Evolutionary conservation across 2,888 invertebrate genomes (phyloP), one percentile per base, ranked within the genome.

Genomic region (Nesidiocoris tenuis): DNA sequence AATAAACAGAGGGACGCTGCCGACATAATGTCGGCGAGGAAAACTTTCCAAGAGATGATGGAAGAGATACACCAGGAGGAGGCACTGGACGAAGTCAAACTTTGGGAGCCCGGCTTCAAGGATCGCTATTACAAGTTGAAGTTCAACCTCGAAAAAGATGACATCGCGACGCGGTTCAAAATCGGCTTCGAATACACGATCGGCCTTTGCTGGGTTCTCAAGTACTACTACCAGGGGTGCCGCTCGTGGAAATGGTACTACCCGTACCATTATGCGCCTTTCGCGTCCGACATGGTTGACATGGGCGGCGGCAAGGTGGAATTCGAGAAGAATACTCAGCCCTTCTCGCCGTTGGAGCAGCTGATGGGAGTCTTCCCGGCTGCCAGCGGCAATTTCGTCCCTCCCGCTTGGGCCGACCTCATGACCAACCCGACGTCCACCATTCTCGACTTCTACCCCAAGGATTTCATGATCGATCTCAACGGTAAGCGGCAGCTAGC

Each of bases 231-330:
- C 86, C 98, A 98, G 85, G 81, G 99, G 71, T 99, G 98, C 86
- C 94, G 96, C 54, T 96, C 95, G 18, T 99, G 99, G 99, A 95
- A 98, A 85, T 99, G 99, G 99, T 99, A 97, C 86, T 99, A 96
- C 85, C 99, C 99, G 0, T 99, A 96, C 84, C 99, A 99, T 86
- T 99, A 99, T 86, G 98, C 99, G 18, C 99, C 99, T 5, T 99
- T 99, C 86, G 99, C 99, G 1, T 98, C 98, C 0, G 99, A 99
- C 86, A 99, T 99, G 85, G 88, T 94, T 77, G 94, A 96, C 83
- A 91, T 99, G 75, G 89, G 90, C 74, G 92, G 93, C 0, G 86
- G 96, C 0, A 91, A 92, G 63, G 93, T 94, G 0, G 89, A 90
- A 83, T 99, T 99, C 84, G 94, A 94, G 83, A 90, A 87, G 82